phyloP scores from a whole-genome alignment of 2,888 invertebrate genomes.

The Metalampra italica region DNA sequence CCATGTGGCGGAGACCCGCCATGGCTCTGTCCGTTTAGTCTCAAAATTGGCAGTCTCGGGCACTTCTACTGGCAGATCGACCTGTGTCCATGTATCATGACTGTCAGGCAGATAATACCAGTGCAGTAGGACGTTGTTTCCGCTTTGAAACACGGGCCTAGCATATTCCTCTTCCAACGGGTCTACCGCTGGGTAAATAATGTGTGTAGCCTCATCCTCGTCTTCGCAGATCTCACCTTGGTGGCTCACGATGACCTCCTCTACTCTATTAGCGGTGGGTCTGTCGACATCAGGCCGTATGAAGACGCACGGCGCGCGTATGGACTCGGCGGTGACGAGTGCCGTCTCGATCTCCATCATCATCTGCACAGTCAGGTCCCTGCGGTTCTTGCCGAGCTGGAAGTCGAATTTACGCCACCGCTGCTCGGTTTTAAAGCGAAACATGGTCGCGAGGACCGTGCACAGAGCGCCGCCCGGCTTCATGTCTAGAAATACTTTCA shows the following conservation, averaged over 20 bases:
- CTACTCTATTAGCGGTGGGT: constrained; percentile 85
- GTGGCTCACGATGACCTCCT: constrained; percentile 92
- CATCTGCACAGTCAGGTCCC: constrained; percentile 96
- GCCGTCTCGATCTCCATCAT: constrained; percentile 93
- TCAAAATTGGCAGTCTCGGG: constrained; percentile 81
- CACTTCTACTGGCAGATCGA: constrained; percentile 76
- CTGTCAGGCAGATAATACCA: constrained; percentile 98
- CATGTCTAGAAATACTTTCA: constrained; percentile 97
- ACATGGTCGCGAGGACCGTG: constrained; percentile 95
- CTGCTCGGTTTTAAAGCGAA: constrained; percentile 97
- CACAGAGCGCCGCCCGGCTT: constrained; percentile 95
- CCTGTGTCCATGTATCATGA: constrained; percentile 90
- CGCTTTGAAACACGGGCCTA: constrained; percentile 89
- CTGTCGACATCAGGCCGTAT: constrained; percentile 93
- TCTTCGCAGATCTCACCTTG: constrained; percentile 88
- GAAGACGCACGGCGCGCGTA: constrained; percentile 87
- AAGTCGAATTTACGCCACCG: constrained; percentile 97
- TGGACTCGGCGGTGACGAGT: constrained; percentile 88
- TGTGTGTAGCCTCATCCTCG: constrained; percentile 94
- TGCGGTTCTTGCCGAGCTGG: constrained; percentile 88
- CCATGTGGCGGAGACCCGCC: constrained; percentile 94
- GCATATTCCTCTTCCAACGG: constrained; percentile 94
- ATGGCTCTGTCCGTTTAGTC: constrained; percentile 78
- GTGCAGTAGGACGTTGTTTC: constrained; percentile 90
- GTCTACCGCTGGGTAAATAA: constrained; percentile 91